Base-by-base conservation (phyloP, 2,888 invertebrate genomes). In the Mallateleia sp. region DNA sequence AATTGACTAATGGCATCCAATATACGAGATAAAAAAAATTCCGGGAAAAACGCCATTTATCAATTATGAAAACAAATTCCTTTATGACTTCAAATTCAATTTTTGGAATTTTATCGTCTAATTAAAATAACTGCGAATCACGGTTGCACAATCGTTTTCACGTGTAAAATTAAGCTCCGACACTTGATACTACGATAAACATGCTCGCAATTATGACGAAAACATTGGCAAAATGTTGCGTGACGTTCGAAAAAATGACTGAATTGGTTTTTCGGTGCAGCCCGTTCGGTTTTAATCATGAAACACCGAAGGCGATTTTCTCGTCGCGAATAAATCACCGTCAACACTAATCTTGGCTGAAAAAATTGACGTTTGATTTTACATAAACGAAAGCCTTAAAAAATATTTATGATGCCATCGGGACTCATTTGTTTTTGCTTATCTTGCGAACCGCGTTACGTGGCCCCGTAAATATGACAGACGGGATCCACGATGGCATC, bases 401-500 rank as follows among this genome's bases (percentile, higher is more conserved):
- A 83, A 60, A 69, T 67, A 90, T 91, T 92, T 92, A 92, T 85
- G 82, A 67, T 58, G 50, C 90, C 93, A 93, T 94, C 93, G 90
- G 89, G 89, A 90, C 91, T 93, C 94, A 93, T 94, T 94, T 94
- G 93, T 94, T 94, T 94, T 93, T 93, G 93, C 93, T 93, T 94
- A 94, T 94, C 94, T 87, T 85, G 67, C 79, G 88, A 38, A 83
- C 83, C 87, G 88, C 91, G 92, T 93, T 89, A 91, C 90, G 88
- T 86, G 84, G 88, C 86, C 89, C 91, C 91, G 92, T 93, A 93
- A 93, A 94, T 92, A 93, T 93, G 93, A 94, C 93, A 91, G 91
- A 93, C 93, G 91, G 88, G 91, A 75, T 86, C 81, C 87, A 89
- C 87, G 91, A 92, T 91, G 91, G 86, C 80, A 90, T 91, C 87